phyloP scores from a whole-genome alignment of 2,797 vertebrate species.

The Poeciliopsis paucimaculata region DNA sequence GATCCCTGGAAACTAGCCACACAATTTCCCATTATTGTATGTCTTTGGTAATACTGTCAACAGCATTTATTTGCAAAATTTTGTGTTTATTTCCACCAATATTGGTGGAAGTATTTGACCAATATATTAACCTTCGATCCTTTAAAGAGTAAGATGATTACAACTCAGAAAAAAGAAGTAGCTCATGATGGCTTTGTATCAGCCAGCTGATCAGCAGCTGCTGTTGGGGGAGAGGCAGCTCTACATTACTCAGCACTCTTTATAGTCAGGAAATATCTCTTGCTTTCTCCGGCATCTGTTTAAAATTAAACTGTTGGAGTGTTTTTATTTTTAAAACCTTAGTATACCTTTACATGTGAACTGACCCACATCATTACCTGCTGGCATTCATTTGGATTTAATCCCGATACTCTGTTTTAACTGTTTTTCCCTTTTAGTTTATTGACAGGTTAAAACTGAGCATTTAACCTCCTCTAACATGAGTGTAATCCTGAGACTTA shows the following conservation, averaged over 20 bases:
- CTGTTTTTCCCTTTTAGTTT: slow-evolving; percentile 2
- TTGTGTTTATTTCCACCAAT: neutral
- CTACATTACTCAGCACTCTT: neutral
- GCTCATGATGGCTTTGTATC: neutral
- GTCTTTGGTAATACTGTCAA: neutral
- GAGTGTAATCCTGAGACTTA: slow-evolving; percentile 29
- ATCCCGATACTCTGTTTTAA: neutral
- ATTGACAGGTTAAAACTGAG: neutral
- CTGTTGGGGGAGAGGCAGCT: neutral
- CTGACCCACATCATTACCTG: neutral
- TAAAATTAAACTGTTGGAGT: neutral
- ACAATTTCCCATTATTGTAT: neutral
- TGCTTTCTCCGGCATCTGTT: neutral
- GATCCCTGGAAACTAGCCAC: neutral
- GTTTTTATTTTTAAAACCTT: neutral
- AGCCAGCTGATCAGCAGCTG: neutral
- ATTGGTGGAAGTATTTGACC: neutral
- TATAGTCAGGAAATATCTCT: neutral
- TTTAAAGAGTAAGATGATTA: neutral
- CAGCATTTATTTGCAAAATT: neutral
- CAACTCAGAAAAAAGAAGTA: neutral
- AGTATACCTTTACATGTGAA: neutral
- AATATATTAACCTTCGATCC: neutral
- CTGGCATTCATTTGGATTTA: neutral
- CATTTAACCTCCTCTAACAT: slow-evolving; percentile 14